Evolutionary conservation across 1,140 invertebrate species (phyloP).

Genomic region (Panagrolaimus sp.): DNA sequence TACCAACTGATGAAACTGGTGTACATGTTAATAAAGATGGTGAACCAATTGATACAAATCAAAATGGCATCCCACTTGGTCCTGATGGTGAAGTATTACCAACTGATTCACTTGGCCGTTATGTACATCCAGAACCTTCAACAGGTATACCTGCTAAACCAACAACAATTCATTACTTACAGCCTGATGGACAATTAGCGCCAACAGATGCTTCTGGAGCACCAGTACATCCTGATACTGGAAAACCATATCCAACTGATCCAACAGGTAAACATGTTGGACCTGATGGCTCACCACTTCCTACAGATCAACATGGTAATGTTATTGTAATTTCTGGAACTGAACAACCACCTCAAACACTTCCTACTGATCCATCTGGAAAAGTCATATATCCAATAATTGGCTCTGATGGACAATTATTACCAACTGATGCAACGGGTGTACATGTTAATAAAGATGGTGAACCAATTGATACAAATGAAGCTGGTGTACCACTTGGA

Average conservation of each 20-base stretch:
- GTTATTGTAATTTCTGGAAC: slow-evolving; percentile 2
- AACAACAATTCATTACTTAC: too few relatives aligned
- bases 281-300: slow-evolving; percentile 20
- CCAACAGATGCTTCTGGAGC: neutral
- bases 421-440: slow-evolving; percentile 33
- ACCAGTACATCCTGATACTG: neutral
- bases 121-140: neutral
- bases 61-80: slow-evolving; percentile 21
- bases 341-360: neutral
- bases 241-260: neutral
- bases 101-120: slow-evolving; percentile 22
- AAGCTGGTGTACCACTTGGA: slow-evolving; percentile 9
- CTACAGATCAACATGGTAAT: slow-evolving; percentile 6
- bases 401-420: slow-evolving; percentile 30
- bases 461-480: slow-evolving; percentile 15
- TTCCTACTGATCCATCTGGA: slow-evolving; percentile 26
- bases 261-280: neutral
- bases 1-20: slow-evolving; percentile 30
- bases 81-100: slow-evolving; percentile 29
- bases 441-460: slow-evolving; percentile 27
- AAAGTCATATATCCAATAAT: slow-evolving; percentile 28
- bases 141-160: too few relatives aligned
- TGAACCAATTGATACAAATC: slow-evolving; percentile 27
- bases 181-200: slow-evolving; percentile 12
- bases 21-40: slow-evolving; percentile 24